phyloP scores from a whole-genome alignment of 2,113 vertebrate genomes.

The Panthera leo region DNA sequence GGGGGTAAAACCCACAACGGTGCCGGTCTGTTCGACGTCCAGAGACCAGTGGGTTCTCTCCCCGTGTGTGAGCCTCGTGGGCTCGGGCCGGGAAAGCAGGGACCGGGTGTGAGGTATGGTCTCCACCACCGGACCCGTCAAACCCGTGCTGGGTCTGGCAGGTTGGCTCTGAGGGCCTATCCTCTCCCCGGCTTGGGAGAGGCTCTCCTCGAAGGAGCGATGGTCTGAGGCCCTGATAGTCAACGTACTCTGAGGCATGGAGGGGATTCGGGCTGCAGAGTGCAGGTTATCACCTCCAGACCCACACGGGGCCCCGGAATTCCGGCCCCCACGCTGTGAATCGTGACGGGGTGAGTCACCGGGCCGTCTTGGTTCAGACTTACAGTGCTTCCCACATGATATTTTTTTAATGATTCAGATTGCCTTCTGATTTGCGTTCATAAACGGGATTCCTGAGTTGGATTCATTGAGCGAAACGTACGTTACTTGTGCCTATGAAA shows the following conservation, averaged over 20 bases:
- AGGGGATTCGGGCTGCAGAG: background rate
- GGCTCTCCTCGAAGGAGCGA: fast-evolving
- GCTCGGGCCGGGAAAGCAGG: fast-evolving
- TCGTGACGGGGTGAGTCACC: fast-evolving
- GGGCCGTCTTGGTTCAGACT: background rate
- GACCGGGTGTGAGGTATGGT: fast-evolving
- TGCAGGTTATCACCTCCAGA: background rate
- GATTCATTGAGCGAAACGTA: background rate
- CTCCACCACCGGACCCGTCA: background rate
- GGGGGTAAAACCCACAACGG: too few species aligned
- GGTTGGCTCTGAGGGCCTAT: fast-evolving
- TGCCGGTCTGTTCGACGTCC: background rate
- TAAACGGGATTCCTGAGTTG: background rate
- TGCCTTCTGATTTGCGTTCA: background rate
- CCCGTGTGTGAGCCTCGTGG: fast-evolving
- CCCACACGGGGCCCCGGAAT: background rate
- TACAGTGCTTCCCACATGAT: background rate
- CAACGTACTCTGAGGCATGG: fast-evolving
- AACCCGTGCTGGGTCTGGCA: background rate
- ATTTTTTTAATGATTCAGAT: background rate
- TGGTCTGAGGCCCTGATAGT: background rate
- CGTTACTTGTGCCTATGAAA: background rate
- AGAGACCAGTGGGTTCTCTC: background rate
- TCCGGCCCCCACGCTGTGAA: background rate
- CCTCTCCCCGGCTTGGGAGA: background rate